Evolutionary conservation across 2,888 invertebrate genomes (phyloP), one percentile per base, ranked within the genome.

Genomic region (Smittia aterrima): DNA sequence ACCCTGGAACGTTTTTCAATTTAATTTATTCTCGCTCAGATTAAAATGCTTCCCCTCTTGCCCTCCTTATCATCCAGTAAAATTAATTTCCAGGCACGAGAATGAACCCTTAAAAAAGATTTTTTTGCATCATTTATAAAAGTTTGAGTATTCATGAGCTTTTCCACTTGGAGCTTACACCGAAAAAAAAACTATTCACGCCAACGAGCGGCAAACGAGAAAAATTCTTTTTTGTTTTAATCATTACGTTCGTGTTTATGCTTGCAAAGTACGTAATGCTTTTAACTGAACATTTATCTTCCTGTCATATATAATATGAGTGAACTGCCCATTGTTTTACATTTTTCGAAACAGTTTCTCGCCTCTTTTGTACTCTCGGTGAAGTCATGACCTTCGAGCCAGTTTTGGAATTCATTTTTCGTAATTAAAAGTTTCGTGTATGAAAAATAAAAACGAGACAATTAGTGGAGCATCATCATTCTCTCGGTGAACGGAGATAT

Each of bases 311-410:
- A 71, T 71, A 38, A 38, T 58, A 58, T 53, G 53, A 54, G 54
- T 54, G 70, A 71, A 71, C 70, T 71, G 70, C 70, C 70, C 70
- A 71, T 71, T 71, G 70, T 71, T 71, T 71, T 71, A 71, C 70
- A 71, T 58, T 58, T 58, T 58, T 58, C 32, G 41, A 66, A 47
- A n/a, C 24, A 68, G 2, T 47, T 47, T 47, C 13, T 58, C 22
- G 58, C n/a, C 47, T 47, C 22, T 58, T 4, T 58, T 58, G 18
- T 58, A 22, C 6, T 58, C 20, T 47, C 47, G 13, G 9, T 47
- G 13, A 47, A 58, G 58, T 58, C 58, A 58, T 58, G 58, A 58
- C 58, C 58, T 58, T 58, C 58, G 18, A 58, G 58, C 58, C 58
- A 2, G 18, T 58, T 58, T 58, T 22, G 58, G 20, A 58, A 58